Evolutionary conservation across 2,113 vertebrate genomes (phyloP).

Genomic region (Anguilla japonica): DNA sequence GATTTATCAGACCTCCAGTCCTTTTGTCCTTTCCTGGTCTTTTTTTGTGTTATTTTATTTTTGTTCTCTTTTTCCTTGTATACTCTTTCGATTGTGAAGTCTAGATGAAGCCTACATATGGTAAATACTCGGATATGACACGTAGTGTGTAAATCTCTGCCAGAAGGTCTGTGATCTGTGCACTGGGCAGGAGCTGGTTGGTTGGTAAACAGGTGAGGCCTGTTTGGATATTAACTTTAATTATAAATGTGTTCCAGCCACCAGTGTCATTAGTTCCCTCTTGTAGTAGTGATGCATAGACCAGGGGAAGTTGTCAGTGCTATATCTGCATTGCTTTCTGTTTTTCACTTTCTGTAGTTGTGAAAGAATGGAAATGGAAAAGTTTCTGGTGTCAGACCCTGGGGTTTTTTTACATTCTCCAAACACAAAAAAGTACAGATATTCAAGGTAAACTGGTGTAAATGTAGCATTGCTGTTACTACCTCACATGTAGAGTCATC

Average conservation of each 20-base stretch:
- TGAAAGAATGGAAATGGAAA: neutral
- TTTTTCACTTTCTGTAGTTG: slow-evolving; percentile 14
- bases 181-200: too few relatives aligned
- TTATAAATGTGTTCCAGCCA: neutral
- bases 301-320: slow-evolving; percentile 8
- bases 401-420: neutral
- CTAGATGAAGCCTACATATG: too few relatives aligned
- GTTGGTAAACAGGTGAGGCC: neutral
- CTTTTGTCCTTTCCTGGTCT: neutral
- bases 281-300: neutral
- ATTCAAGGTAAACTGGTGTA: neutral
- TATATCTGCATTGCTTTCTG: slow-evolving; percentile 11
- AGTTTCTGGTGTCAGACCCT: neutral
- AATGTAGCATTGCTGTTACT: neutral
- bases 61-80: neutral
- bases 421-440: too few relatives aligned
- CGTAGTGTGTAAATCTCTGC: too few relatives aligned
- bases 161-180: too few relatives aligned
- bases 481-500: too few relatives aligned
- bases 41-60: neutral
- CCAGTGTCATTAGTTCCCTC: neutral
- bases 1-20: neutral
- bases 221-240: neutral
- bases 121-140: too few relatives aligned
- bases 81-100: too few relatives aligned